These are phyloP conservation scores for Tipula unca DNA, from an alignment of 2,888 invertebrate species.

Conservation along the genomic window DNA sequence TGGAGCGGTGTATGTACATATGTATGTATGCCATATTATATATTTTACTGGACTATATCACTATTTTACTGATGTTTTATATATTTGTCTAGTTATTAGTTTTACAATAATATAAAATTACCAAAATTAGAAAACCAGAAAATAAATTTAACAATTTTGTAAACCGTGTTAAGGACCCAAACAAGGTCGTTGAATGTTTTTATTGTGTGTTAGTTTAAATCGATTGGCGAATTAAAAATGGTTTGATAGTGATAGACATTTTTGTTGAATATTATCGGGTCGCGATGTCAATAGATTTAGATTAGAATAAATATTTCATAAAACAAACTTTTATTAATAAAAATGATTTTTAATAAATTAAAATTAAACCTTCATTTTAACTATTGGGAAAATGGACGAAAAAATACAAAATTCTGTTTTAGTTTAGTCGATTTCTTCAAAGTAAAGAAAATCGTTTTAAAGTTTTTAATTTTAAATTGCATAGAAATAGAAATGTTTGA, in stretches of 20 bases:
- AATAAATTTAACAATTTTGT: not conserved
- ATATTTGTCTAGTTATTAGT: not conserved
- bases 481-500: too few species aligned
- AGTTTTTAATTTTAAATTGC: too few species aligned
- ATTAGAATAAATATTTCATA: too few species aligned
- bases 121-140: not conserved
- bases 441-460: too few species aligned
- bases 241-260: not conserved
- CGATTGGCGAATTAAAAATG: not conserved
- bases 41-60: not conserved
- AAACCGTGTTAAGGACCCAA: constrained; percentile 19
- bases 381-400: too few species aligned
- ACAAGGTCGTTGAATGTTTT: not conserved
- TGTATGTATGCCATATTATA: not conserved
- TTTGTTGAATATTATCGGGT: too few species aligned
- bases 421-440: too few species aligned
- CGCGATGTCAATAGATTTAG: too few species aligned
- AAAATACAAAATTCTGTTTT: too few species aligned
- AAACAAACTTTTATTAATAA: too few species aligned
- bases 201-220: not conserved
- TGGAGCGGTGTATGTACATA: not conserved
- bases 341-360: too few species aligned
- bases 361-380: too few species aligned
- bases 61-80: not conserved
- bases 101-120: not conserved